Base-by-base conservation (phyloP, 1,140 invertebrate species). In the Drosophila navojoa region DNA sequence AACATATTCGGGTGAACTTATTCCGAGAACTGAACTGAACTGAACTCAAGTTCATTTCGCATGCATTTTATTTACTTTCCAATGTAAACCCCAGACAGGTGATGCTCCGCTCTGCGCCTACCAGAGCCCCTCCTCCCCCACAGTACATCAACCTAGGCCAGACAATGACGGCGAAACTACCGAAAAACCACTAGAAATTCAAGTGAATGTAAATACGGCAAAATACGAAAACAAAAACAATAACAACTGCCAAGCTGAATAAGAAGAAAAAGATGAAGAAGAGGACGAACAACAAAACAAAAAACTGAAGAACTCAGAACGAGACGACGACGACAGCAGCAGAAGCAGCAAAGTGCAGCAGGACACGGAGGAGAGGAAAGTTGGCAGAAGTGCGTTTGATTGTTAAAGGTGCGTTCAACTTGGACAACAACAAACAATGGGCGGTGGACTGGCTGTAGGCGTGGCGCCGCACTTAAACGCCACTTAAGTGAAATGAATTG, bases 401-500 rank as follows among this genome's bases (percentile, higher is more conserved):
- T 38, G 50, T 22, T 52, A 9, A 53, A 38, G 44, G 70, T 72
- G 49, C 70, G 55, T 72, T 72, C 63, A 72, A 72, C 63, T 72
- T 67, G 55, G 27, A 49, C 40, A 54, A 74, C 71, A 76, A 62
- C 47, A 66, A 71, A 69, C 15, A 80, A 54, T 45, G 69, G 57
- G 64, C 61, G 32, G 2, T 32, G 27, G 27, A 29, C 35, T 15
- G 19, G 16, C 47, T n/a, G 69, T 66, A 44, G 69, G 70, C 70
- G 55, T 72, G 70, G 45, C 35, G 47, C 29, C 62, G 61, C 68
- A 71, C 63, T 55, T 7, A 75, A 81, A 78, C 86, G 77, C 75
- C 78, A 84, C 85, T 81, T 86, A 86, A 86, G 79, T 86, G 71
- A 86, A 87, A 87, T 79, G 78, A 86, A 86, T 81, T 76, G 78